Base-by-base conservation (phyloP, 1,140 invertebrate species). In the Cydia strobilella region DNA sequence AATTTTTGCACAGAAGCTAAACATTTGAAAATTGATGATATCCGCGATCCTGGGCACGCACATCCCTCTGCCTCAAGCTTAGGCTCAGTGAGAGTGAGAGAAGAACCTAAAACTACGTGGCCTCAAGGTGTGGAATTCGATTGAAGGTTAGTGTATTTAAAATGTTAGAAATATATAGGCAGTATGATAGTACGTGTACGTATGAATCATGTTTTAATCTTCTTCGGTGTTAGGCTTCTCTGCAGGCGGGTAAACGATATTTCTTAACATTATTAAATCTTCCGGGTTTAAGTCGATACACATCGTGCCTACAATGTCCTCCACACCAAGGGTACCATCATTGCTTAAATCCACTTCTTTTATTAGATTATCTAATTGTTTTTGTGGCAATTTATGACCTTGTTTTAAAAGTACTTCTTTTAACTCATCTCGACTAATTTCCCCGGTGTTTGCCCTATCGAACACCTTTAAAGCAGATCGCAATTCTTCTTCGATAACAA, bases 301-400 rank as follows among this genome's bases (percentile, higher is more conserved):
- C 85, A 93, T 89, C 3, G 91, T 93, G 20, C 89, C 90, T 12
- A 91, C 85, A 13, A 91, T 83, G 76, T 93, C 91, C 59, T 91
- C 91, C 51, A 91, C 82, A 59, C 88, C 87, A 75, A 93, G 85
- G 6, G 86, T 89, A 27, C 91, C 91, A 76, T 93, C 91, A 75
- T 90, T 90, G 63, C 77, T 82, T 75, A 93, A 82, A 73, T 93
- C 91, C 12, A 93, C 90, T 83, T 93, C 91, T 77, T 90, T 91
- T 69, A 93, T 87, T 72, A 93, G 79, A 77, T 86, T 87, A 76
- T 90, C 86, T 18, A 93, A 31, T 31, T 74, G 77, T 72, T 86
- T 89, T 27, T 80, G 80, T 0, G 80, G 65, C 85, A 93, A 86
- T 82, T 91, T 93, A 72, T 88, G 75, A 45, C 90, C 90, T 74